Base-by-base conservation (phyloP, 2,888 invertebrate species). In the Bellardia pandia region DNA sequence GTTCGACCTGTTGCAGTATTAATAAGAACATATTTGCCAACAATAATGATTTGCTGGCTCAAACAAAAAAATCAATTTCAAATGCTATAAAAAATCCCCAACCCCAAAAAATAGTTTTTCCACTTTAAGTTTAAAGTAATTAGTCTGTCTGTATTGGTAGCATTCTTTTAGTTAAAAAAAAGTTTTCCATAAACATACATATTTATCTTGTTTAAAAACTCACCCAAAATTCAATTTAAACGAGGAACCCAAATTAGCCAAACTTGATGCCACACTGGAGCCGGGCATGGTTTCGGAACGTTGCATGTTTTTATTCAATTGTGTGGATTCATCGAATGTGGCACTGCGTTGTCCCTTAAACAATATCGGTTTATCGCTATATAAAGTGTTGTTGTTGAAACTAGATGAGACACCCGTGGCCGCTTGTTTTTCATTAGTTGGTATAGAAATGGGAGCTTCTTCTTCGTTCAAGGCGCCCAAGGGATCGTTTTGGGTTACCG, bases 401-500 rank as follows among this genome's bases (percentile, higher is more conserved):
- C 66, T 56, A 37, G 88, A 16, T 9, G 84, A 76, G 6, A 85
- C 75, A n/a, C 68, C 68, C 45, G 14, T 11, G 64, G 77, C 62
- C n/a, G 74, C 30, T 16, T 86, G 86, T 23, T 79, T 89, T 87
- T 90, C 90, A 78, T 86, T 89, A 89, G 40, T 91, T 89, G 9
- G 78, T 13, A 56, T 30, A 9, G 51, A 9, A 62, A 37, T 58
- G 11, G 85, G 37, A 40, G 51, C n/a, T 69, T 92, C 91, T 75
- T 93, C 93, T 88, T 94, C 94, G 81, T 94, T 93, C 2, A 98
- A 94, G 5, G 98, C 98, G 7, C 98, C 98, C 33, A 98, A 94
- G 0, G 98, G 98, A 94, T 98, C 98, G 93, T 98, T 98, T 91
- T 97, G 96, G 0, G 98, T 97, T 0, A 98, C 98, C 0, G 98